These are phyloP conservation scores for Thamnophis sirtalis DNA, from an alignment of 2,113 vertebrate genomes.

Conservation along the genomic window DNA sequence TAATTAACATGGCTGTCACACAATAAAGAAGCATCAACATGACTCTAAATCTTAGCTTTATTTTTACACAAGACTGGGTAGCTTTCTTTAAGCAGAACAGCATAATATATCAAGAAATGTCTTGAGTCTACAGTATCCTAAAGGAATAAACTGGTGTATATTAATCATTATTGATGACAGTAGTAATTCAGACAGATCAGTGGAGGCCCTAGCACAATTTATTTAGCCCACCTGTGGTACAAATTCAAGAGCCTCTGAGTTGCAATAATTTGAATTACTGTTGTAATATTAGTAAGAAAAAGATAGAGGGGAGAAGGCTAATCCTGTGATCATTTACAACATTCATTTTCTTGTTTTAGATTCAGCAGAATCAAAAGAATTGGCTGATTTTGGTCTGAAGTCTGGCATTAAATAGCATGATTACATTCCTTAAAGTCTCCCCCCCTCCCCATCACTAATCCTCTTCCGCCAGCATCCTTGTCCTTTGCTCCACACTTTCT, in stretches of 20 bases:
- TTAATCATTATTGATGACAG: neutral
- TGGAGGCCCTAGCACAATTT: slow-evolving; percentile 22
- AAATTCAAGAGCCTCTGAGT: neutral
- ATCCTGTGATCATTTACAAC: slow-evolving; percentile 49
- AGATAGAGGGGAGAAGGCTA: slow-evolving; percentile 17
- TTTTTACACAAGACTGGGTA: neutral
- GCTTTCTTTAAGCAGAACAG: neutral
- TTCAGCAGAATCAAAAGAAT: slow-evolving; percentile 59
- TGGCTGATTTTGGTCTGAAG: slow-evolving; percentile 59
- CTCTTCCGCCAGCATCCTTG: slow-evolving; percentile 66
- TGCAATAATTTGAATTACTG: slow-evolving; percentile 29
- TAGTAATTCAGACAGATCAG: slow-evolving; percentile 15
- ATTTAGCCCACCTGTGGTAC: neutral
- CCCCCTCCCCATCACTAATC: slow-evolving; percentile 67
- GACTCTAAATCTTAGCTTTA: neutral
- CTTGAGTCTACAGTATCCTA: slow-evolving; percentile 23
- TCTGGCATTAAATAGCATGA: slow-evolving; percentile 72
- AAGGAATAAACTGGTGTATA: slow-evolving; percentile 11
- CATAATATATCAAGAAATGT: neutral
- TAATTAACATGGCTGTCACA: neutral
- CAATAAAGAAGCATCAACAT: neutral
- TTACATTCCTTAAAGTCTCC: slow-evolving; percentile 71
- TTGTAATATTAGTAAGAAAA: slow-evolving; percentile 48
- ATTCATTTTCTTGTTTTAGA: slow-evolving; percentile 55
- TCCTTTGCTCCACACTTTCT: slow-evolving; percentile 61